These are phyloP conservation scores for Lampropteryx suffumata DNA, from an alignment of 2,888 invertebrate species.

Conservation along the genomic window DNA sequence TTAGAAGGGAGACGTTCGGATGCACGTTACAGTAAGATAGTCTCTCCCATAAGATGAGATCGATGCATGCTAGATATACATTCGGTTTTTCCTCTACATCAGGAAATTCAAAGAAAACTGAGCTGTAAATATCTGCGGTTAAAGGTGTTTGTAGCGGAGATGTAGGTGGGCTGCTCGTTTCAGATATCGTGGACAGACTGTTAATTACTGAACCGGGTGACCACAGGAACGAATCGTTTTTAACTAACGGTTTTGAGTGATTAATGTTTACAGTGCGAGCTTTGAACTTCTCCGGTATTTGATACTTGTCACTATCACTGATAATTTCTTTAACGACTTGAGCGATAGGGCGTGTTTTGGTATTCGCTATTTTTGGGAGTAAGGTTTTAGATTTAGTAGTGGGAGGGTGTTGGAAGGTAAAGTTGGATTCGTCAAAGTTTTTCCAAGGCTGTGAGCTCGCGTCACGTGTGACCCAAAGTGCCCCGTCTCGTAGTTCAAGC, in stretches of 20 bases:
- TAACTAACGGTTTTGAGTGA: conserved; percentile 40
- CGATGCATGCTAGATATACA: conserved; percentile 59
- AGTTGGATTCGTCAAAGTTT: conserved; percentile 63
- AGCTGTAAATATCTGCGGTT: conserved; percentile 67
- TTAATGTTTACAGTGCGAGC: conserved; percentile 49
- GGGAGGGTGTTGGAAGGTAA: conserved; percentile 56
- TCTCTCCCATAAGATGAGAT: conserved; percentile 74
- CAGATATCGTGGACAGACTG: conserved; percentile 68
- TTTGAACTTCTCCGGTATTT: conserved; percentile 59
- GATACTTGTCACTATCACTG: conserved; percentile 51
- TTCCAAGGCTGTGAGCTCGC: conserved; percentile 61
- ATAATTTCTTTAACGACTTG: conserved; percentile 65
- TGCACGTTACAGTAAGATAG: conserved; percentile 58
- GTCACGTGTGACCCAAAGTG: conserved; percentile 57
- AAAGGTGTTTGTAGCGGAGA: conserved; percentile 46
- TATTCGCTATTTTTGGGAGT: conserved; percentile 12
- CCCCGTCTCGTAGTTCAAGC: conserved; percentile 70
- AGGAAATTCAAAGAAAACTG: conserved; percentile 71
- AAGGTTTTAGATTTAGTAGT: conserved; percentile 35
- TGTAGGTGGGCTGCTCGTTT: conserved; percentile 53
- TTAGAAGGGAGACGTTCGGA: conserved; percentile 63
- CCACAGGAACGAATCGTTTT: conserved; percentile 69
- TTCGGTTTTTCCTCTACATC: conserved; percentile 49
- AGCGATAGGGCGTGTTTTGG: conserved; percentile 48
- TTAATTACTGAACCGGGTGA: conserved; percentile 45